Evolutionary conservation across 1,140 invertebrate species (phyloP), one percentile per base, ranked within the genome.

Genomic region (Plectrocnemia conspersa): DNA sequence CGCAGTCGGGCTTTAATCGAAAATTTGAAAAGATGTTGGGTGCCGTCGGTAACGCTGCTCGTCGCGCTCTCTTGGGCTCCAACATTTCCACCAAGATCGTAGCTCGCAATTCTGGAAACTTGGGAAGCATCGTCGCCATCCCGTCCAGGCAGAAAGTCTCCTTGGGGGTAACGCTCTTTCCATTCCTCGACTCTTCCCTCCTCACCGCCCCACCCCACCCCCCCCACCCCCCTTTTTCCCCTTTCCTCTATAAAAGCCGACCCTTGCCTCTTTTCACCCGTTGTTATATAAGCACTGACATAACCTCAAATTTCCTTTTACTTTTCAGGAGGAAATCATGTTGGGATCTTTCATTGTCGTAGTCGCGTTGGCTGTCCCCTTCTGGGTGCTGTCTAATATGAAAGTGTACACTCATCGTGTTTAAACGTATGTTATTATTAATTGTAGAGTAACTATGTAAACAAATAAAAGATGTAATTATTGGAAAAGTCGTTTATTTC

Each of bases 271-370:
- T 16, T 21, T 41, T n/a, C 19, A 25, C 10, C 36, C 11, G 2
- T 4, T n/a, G 40, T 27, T 45, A 27, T 19, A 19, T 45, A 45
- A 27, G n/a, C 3, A n/a, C 21, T 19, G 13, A 27, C 42, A 25
- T 45, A 45, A 45, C 42, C 42, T 45, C 23, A 27, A 45, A 45
- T 5, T 45, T 45, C 25, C 23, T 22, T 42, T 35, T 42, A n/a
- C 11, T 22, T 45, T 45, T 25, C 42, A 45, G 42, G 23, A 45
- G 29, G 18, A 9, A 25, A n/a, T 11, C 2, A 4, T 45, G 4
- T 3, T 22, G 19, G 42, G 11, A n/a, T 4, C 21, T 13, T 13
- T 45, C n/a, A 45, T 45, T 11, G 13, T 45, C 11, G 23, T 15
- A 23, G 22, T 11, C 13, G 29, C 29, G 3, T 45, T 23, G 42